These are phyloP conservation scores for Poeciliopsis occidentalis DNA, from an alignment of 2,113 vertebrate genomes.

Conservation along the genomic window DNA sequence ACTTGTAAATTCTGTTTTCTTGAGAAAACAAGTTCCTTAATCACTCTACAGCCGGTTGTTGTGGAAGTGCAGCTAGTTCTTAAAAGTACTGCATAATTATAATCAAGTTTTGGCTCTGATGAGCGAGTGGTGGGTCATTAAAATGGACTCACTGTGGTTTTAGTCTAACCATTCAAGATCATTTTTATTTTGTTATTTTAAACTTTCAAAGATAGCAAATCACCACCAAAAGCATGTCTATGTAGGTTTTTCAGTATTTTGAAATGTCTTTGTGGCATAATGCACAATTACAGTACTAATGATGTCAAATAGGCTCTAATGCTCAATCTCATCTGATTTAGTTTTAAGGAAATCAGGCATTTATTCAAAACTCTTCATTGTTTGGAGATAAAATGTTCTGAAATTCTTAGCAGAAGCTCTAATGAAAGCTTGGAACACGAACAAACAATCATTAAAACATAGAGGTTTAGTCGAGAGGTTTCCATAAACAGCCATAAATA, in stretches of 20 bases:
- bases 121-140: conserved; percentile 52
- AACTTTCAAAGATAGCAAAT: conserved; percentile 63
- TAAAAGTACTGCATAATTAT: conserved; percentile 52
- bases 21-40: conserved; percentile 21
- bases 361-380: neutral
- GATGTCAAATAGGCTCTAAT: neutral
- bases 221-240: conserved; percentile 68
- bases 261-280: neutral
- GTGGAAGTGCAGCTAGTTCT: conserved; percentile 59
- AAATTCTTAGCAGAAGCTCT: neutral
- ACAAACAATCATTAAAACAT: too few relatives aligned
- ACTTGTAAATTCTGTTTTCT: conserved; percentile 33
- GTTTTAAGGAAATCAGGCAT: neutral
- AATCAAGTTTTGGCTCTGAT: conserved; percentile 53
- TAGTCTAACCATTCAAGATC: conserved; percentile 42
- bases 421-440: too few relatives aligned
- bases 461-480: too few relatives aligned
- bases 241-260: neutral
- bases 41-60: conserved; percentile 38
- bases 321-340: neutral
- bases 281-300: neutral
- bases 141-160: conserved; percentile 67
- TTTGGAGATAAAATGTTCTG: neutral
- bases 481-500: too few relatives aligned
- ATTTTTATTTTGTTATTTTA: conserved; percentile 8